Base-by-base conservation (phyloP, 2,888 invertebrate genomes). In the Cephus pygmeus region DNA sequence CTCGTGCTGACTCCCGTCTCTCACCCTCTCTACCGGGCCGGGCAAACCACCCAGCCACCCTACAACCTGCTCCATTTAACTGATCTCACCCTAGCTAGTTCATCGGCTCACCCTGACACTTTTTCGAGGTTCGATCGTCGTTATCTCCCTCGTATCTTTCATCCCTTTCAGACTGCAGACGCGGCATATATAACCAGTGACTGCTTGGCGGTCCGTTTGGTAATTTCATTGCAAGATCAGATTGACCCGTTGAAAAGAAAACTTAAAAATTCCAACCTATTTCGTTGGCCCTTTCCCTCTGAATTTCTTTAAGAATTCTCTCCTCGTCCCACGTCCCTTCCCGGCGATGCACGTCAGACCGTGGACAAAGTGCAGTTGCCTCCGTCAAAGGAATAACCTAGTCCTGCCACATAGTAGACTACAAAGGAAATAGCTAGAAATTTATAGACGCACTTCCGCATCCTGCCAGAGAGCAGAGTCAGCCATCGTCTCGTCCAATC, bases 111-210 rank as follows among this genome's bases (percentile, higher is more conserved):
- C 23, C 56, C 56, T 56, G 56, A 56, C 56, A 23, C 56, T 56
- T 80, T 73, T 73, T 69, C 71, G 68, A 73, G 34, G 69, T 68
- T 73, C 75, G 34, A 40, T 76, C 75, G 71, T 75, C 73, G 69
- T 76, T 76, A 69, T 35, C 69, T 73, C 69, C 40, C 33, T 34
- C 56, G 15, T 56, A 56, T 56, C 56, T 56, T 56, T 15, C 40
- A 15, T 15, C 40, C 40, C 40, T 40, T 40, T 56, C 23, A 9
- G 23, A 56, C 9, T 6, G 23, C 15, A 56, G 2, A 23, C 9
- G 9, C 23, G 23, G 1, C 56, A 9, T 6, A 2, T 23, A 23
- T 23, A 9, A 56, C 1, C 56, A 23, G 9, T 23, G 9, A 23
- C 23, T 9, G 23, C 56, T 56, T 56, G 9, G 23, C 40, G 23